Evolutionary conservation across 2,113 vertebrate genomes (phyloP), one percentile per base, ranked within the genome.

Genomic region (Apistogramma diplotaenia): DNA sequence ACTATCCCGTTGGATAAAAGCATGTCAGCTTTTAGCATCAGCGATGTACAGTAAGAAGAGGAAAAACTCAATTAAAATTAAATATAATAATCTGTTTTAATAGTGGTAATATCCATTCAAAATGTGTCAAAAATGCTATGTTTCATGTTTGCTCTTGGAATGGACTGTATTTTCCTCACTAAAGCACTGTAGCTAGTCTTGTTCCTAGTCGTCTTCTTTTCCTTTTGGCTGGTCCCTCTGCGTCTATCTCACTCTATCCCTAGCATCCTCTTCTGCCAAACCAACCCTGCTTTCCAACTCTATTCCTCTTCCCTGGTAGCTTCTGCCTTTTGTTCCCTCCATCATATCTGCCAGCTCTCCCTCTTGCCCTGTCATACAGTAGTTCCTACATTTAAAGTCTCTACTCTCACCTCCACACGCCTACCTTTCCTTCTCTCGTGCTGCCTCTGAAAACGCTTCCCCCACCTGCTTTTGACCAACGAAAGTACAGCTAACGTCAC

Each of bases 1-100:
- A 78, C 46, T 62, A 75, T 49, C 12, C 57, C 72, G 43, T 23
- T 67, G 75, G 33, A 81, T 58, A 35, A 59, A 81, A 76, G 67
- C 74, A 71, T 85, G 62, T 85, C 84, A 89, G 61, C 43, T 79
- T 72, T 59, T 8, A 12, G 58, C 1, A 78, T 72, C 65, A 46
- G 19, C 67, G 75, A 51, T 61, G 21, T 37, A 19, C 23, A 55
- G 78, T 53, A 72, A 79, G 37, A 59, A 51, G 15, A 57, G 43
- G 15, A 11, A 33, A 27, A 4, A 35, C 21, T 61, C 5, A n/a
- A n/a, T n/a, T n/a, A n/a, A 8, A 35, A 35, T 35, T 35, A 35
- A 33, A 6, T 27, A 27, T 35, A 10, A 37, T 27, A 29, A 67
- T 67, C 9, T 12, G 4, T 21, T 43, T 18, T 46, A 27, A 46